phyloP scores from a whole-genome alignment of 1,140 invertebrate genomes.

The Eueides isabella region DNA sequence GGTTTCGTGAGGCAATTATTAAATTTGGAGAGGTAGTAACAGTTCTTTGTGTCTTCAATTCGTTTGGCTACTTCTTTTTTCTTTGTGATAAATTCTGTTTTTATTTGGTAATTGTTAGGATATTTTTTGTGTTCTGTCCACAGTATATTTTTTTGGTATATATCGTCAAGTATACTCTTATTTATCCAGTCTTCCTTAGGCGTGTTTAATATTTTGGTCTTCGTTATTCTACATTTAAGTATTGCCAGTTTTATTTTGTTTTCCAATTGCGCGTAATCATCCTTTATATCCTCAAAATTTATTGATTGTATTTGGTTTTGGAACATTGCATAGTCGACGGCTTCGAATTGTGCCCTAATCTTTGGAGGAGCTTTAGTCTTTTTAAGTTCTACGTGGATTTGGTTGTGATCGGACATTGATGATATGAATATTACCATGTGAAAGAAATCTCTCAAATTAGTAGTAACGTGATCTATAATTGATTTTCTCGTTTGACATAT shows the following conservation, averaged over 20 bases:
- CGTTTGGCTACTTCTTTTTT: slow-evolving; percentile 21
- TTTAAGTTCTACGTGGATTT: too few relatives aligned
- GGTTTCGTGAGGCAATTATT: slow-evolving; percentile 35
- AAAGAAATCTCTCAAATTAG: too few relatives aligned
- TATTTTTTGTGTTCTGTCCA: slow-evolving; percentile 30
- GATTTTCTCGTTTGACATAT: too few relatives aligned
- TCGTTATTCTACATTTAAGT: slow-evolving; percentile 21
- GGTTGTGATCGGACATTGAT: too few relatives aligned
- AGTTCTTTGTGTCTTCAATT: slow-evolving; percentile 32
- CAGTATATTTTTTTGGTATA: slow-evolving; percentile 28
- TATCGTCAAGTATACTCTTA: slow-evolving; percentile 31
- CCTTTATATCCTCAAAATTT: neutral
- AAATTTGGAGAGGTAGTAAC: slow-evolving; percentile 32
- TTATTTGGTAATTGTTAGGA: slow-evolving; percentile 10
- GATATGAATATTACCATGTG: too few relatives aligned
- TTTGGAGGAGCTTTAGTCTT: slow-evolving; percentile 20
- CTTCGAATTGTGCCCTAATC: slow-evolving; percentile 15
- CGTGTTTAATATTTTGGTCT: slow-evolving; percentile 31
- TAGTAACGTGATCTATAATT: too few relatives aligned
- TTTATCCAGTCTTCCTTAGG: slow-evolving; percentile 38
- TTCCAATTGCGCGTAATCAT: slow-evolving; percentile 29
- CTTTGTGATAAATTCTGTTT: slow-evolving; percentile 23
- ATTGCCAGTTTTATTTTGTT: slow-evolving; percentile 18
- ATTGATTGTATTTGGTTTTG: too few relatives aligned
- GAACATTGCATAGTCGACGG: slow-evolving; percentile 14